Evolutionary conservation across 2,888 invertebrate genomes (phyloP), one percentile per base, ranked within the genome.

Genomic region (Arge pagana): DNA sequence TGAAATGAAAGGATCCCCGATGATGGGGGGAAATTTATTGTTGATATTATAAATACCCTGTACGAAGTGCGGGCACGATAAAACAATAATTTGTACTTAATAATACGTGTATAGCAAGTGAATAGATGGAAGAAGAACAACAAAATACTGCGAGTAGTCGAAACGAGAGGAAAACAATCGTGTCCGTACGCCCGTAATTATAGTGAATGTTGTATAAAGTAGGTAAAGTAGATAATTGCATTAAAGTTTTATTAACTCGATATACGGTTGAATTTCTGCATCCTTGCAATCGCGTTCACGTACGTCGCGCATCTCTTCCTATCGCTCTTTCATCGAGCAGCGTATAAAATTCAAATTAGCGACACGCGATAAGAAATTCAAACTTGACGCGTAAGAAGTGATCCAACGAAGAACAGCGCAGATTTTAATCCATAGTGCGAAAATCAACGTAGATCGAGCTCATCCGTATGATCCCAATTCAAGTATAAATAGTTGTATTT

Each of bases 191-290:
- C 6, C 60, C 59, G 53, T 58, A 56, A 59, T 58, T 62, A 61
- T 67, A 70, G 62, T 66, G 58, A 69, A 63, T 66, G 66, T 67
- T 69, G 69, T 69, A 70, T 66, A 70, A 69, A 69, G 59, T 69
- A 69, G 64, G 45, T 59, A 70, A 69, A 69, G 59, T 69, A 69
- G 64, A 43, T 59, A 62, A 65, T 64, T 63, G 60, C 53, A 53
- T 48, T 63, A 60, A 67, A 65, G 62, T 62, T 66, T 66, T 64
- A 59, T 58, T 56, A 58, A 64, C 60, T 19, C 56, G 57, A 48
- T 50, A 52, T 57, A 65, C 60, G 55, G 53, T 55, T 61, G 57
- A 58, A 61, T 64, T 58, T 65, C 60, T 56, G 56, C 63, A 62
- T 65, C 59, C 66, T n/a, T n/a, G n/a, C n/a, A n/a, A n/a, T n/a